Base-by-base conservation (phyloP, 2,797 vertebrate genomes). In the Coluber constrictor region DNA sequence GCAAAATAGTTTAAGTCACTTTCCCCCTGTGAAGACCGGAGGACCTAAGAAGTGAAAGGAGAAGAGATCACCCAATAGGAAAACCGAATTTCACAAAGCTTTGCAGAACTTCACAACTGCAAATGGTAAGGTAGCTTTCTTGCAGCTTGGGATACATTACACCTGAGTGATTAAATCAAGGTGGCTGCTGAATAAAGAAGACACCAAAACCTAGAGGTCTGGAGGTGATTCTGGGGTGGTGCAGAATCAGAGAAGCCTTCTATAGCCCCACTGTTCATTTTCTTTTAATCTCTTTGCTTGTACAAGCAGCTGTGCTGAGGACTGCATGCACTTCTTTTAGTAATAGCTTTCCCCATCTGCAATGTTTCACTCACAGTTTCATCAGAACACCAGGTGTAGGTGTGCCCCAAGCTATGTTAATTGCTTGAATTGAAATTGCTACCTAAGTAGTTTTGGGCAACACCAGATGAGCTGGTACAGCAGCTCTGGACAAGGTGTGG, bases 381-480 rank as follows among this genome's bases (percentile, higher is more conserved):
- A 90, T 92, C 95, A 95, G 87, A 11, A 96, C 96, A 94, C 20
- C 90, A 74, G 96, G 97, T 96, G 90, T 90, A 96, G 97, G 98
- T 6, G 97, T 95, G 93, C 61, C 95, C 94, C 95, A 59, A 61
- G 92, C 94, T 93, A 95, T 93, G 60, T 54, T 93, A 96, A 96
- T 87, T 97, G 96, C 94, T 96, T 96, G 96, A 96, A 96, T 95
- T 89, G 0, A 91, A 94, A 94, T 92, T 96, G 93, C 95, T 94
- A 94, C 96, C 96, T 87, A 94, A 94, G 95, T 23, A 15, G 96
- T 95, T 70, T 92, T 91, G 92, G 86, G 61, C 5, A 0, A n/a
- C 61, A 93, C 93, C 93, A 91, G 95, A 90, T 89, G 93, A 95
- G 91, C 93, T 96, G 92, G 61, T 88, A 92, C 37, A 92, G 92